phyloP scores from a whole-genome alignment of 2,888 invertebrate genomes.

The Andrena bicolor region DNA sequence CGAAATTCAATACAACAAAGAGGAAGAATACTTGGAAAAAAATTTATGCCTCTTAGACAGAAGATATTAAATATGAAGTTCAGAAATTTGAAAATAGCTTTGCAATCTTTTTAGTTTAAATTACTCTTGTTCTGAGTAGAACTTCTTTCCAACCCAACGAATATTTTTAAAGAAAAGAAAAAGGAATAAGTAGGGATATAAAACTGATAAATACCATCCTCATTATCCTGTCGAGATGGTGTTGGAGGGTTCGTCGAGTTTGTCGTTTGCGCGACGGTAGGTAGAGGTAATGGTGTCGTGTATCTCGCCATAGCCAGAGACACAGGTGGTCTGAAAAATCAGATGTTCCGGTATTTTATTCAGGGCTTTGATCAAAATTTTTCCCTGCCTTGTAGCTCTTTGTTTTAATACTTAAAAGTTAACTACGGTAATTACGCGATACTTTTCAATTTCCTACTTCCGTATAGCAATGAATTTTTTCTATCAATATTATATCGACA shows the following conservation, averaged over 20 bases:
- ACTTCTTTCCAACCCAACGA: background rate
- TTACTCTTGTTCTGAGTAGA: background rate
- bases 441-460: background rate
- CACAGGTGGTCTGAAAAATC: conserved; percentile 90
- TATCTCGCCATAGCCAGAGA: conserved; percentile 89
- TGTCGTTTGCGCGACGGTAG: conserved; percentile 83
- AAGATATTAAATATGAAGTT: background rate
- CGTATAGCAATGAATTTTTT: background rate
- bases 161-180: background rate
- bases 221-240: conserved; percentile 86
- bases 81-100: background rate
- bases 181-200: background rate
- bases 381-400: background rate
- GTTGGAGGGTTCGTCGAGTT: conserved; percentile 82
- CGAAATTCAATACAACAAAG: background rate
- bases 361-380: conserved; percentile 9
- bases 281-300: conserved; percentile 84
- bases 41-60: background rate
- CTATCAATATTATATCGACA: background rate
- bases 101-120: background rate
- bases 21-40: background rate
- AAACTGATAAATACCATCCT: conserved; percentile 87
- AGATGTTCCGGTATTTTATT: conserved; percentile 15
- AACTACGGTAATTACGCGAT: background rate
- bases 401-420: background rate